Base-by-base conservation (phyloP, 2,888 invertebrate genomes). In the Leuctra nigra region DNA sequence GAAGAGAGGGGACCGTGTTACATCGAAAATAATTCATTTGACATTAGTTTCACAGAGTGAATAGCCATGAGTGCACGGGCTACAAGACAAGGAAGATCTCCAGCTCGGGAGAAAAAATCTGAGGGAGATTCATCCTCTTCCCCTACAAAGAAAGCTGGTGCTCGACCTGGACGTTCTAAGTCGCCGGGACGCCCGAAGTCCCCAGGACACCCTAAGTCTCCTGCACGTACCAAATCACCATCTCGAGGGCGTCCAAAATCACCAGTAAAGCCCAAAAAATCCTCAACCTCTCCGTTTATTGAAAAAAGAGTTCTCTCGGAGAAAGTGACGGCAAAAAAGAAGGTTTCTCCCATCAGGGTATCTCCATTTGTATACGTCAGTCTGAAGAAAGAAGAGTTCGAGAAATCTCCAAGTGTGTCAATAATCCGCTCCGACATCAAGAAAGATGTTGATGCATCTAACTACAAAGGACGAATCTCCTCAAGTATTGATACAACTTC, bases 201-300 rank as follows among this genome's bases (percentile, higher is more conserved):
- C n/a, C 35, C 50, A 2, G 50, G 20, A 2, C 33, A 35, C 13
- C 24, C 73, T 78, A 66, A 57, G 24, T 75, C 75, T 13, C 75
- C 75, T 29, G 68, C 73, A 58, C 70, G 76, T 33, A 44, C 46
- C 2, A 11, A 14, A 35, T 29, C 35, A 36, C 63, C 60, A 54
- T 76, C 77, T 67, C 75, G 77, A 66, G 74, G 72, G 61, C 58
- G 57, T 54, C 59, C 38, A 50, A 59, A 44, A 52, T 55, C 57
- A 29, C 59, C 33, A 35, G 38, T 23, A n/a, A n/a, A n/a, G 20
- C 54, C 33, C 44, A 56, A 63, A 23, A 65, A 62, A 44, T 67
- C 72, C 77, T 9, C 77, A 13, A 14, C 14, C 4, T 50, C 50
- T 29, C 50, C 50, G 60, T 73, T 69, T 66, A 73, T 74, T 35